Evolutionary conservation across 2,888 invertebrate species (phyloP), one percentile per base, ranked within the genome.

Genomic region (Drosophila tanythrix): DNA sequence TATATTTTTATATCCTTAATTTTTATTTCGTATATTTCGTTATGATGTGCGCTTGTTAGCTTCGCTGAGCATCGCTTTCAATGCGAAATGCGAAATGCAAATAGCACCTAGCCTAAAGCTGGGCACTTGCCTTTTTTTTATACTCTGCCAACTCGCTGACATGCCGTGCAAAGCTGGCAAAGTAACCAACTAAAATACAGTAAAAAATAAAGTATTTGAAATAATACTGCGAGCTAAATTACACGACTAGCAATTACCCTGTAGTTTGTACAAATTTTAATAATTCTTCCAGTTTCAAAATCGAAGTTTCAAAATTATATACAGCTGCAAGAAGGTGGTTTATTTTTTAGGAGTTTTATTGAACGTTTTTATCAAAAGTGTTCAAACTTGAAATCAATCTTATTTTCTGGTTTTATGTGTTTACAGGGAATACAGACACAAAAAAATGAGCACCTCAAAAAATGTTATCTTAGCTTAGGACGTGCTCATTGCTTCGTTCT

Each of bases 41-140:
- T 82, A 82, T 83, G 75, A 75, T 83, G 81, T 75, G 83, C 75
- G 85, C 85, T 85, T 89, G 85, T 88, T 85, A 89, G 83, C 78
- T 88, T 78, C 88, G 83, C 75, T 76, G 76, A 68, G 81, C 62
- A 60, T 48, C 62, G 56, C 79, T 79, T 69, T 79, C 80, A 79
- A 82, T 80, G 88, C 74, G 77, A 72, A 64, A 73, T 80, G 82
- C 70, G 74, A 75, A 63, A 78, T 78, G 85, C 86, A 89, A 75
- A 86, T 83, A 60, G 79, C 80, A 88, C 69, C 88, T 79, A 68
- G 70, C 75, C 76, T 70, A 89, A 71, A 89, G 89, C 88, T 75
- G 83, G 83, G 90, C 88, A 85, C 84, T 85, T 85, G 88, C 80
- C 67, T 63, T 60, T n/a, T 40, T 58, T 55, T 50, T 35, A 27